Percentiles rank a stretch among this genome's conserved stretches.
Evolutionary conservation across 2,113 vertebrate genomes (phyloP).

Genomic region (Calidris pugnax): DNA sequence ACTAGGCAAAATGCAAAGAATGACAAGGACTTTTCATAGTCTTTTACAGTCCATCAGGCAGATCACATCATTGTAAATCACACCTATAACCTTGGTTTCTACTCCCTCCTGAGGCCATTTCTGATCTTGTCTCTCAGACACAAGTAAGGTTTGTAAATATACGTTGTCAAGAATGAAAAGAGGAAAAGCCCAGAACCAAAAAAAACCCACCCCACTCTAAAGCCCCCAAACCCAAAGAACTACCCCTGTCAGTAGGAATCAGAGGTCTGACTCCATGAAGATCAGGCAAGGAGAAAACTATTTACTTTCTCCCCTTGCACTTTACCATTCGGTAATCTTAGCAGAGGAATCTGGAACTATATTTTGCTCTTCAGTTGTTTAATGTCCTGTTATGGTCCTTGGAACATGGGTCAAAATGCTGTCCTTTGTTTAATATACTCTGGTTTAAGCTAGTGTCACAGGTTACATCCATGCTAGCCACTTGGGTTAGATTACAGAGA

Average conservation of each 20-base stretch:
- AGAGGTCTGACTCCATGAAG: not conserved
- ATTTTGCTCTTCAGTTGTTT: not conserved
- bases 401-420: not conserved
- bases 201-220: not conserved
- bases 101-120: not conserved
- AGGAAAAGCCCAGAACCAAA: not conserved
- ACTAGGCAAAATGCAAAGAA: not conserved
- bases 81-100: not conserved
- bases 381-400: not conserved
- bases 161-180: not conserved
- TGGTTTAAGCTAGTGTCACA: not conserved
- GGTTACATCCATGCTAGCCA: not conserved
- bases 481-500: not conserved
- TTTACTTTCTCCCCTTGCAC: not conserved
- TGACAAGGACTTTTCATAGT: not conserved
- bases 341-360: not conserved
- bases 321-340: not conserved
- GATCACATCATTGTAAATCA: not conserved
- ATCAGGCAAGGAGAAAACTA: not conserved
- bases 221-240: not conserved
- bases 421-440: not conserved
- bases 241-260: not conserved
- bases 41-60: not conserved
- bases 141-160: not conserved
- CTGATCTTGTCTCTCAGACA: not conserved